Percentiles rank a stretch among this genome's conserved stretches.
phyloP scores from a whole-genome alignment of 2,797 vertebrate species.

The Aldrovandia affinis region DNA sequence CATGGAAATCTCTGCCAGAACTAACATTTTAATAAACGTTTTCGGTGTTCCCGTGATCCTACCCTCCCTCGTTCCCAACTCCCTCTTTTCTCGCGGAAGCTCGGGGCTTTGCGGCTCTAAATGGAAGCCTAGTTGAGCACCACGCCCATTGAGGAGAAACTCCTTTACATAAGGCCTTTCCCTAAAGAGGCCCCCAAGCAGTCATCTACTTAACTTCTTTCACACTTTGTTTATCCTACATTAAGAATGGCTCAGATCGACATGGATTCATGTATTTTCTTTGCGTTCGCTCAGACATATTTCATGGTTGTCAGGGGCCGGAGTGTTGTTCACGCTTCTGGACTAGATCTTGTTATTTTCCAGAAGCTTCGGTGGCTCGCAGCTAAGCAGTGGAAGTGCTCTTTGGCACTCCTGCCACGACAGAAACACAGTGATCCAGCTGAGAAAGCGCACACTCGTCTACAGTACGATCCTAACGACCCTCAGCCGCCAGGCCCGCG shows the following conservation, averaged over 20 bases:
- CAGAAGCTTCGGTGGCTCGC: constrained; percentile 50
- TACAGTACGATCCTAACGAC: constrained; percentile 56
- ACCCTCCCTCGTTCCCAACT: not conserved
- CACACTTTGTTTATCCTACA: constrained; percentile 19
- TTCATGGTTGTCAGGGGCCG: constrained; percentile 16
- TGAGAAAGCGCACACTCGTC: constrained; percentile 48
- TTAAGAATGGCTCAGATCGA: not conserved
- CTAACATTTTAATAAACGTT: constrained; percentile 39
- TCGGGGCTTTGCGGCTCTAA: not conserved
- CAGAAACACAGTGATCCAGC: constrained; percentile 59
- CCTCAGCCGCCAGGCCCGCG: constrained; percentile 54
- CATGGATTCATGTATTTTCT: constrained; percentile 32
- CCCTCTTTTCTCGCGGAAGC: not conserved
- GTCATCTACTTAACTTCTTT: constrained; percentile 19
- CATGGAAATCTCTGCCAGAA: constrained; percentile 40
- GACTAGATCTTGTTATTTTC: constrained; percentile 49
- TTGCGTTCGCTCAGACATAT: constrained; percentile 33
- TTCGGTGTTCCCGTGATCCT: constrained; percentile 25
- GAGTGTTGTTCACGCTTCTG: constrained; percentile 24
- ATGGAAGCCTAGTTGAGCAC: constrained; percentile 2
- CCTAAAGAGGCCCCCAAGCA: not conserved
- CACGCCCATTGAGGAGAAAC: not conserved
- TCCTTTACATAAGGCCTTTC: not conserved
- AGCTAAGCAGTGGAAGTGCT: constrained; percentile 51
- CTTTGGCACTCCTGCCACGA: constrained; percentile 45